Evolutionary conservation across 2,797 vertebrate genomes (phyloP).

Genomic region (Urocyon cinereoargenteus): DNA sequence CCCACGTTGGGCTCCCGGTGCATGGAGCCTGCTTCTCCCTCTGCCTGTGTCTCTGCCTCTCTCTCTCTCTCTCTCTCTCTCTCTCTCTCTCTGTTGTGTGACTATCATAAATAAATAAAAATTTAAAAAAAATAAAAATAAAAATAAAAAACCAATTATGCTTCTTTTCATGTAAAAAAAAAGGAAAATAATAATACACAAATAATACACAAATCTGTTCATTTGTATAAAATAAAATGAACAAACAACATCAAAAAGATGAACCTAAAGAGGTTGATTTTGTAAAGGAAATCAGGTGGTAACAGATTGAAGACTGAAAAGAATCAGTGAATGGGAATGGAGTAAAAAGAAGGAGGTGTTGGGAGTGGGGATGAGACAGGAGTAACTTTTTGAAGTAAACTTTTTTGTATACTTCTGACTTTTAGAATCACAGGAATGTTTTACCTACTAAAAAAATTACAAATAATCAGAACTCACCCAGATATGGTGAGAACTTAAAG

Average conservation of each 20-base stretch:
- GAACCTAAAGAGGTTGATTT: neutral
- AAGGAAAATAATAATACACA: neutral
- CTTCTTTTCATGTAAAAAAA: neutral
- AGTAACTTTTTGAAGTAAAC: neutral
- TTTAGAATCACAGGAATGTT: neutral
- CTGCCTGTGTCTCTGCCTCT: too few relatives aligned
- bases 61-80: too few relatives aligned
- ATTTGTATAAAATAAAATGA: neutral
- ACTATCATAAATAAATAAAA: too few relatives aligned
- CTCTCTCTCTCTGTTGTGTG: too few relatives aligned
- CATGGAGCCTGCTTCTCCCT: too few relatives aligned
- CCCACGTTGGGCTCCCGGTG: too few relatives aligned
- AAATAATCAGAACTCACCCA: neutral
- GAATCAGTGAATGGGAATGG: neutral
- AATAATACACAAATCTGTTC: neutral
- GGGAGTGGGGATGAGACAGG: too few relatives aligned
- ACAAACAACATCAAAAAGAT: neutral
- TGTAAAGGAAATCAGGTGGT: neutral
- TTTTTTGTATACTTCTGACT: neutral
- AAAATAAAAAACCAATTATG: neutral
- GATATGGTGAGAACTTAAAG: neutral
- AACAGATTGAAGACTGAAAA: neutral
- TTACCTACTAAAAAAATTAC: neutral
- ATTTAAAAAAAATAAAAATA: too few relatives aligned
- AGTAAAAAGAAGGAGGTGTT: neutral